Conservation (phyloP, 1,140 invertebrate species). For the Zaprionus inermis region DNA sequence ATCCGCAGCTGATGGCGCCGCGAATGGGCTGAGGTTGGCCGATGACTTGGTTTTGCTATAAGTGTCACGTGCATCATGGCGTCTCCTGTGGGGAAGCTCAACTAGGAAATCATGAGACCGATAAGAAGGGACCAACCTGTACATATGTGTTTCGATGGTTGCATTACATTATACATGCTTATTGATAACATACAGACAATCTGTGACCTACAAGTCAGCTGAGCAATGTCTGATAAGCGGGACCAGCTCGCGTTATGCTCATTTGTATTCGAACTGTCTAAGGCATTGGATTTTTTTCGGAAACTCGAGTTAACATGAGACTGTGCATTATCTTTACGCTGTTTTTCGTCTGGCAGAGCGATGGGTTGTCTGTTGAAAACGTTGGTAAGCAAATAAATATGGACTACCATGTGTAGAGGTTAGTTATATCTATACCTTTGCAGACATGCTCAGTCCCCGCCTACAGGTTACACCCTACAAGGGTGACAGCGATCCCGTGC, state of each 20-base stretch:
- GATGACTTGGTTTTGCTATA: not conserved
- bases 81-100: not conserved
- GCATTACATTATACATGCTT: too few relatives aligned
- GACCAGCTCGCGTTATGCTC: not conserved
- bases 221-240: conserved; percentile 9
- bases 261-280: conserved; percentile 1
- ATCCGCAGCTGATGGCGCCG: conserved; percentile 5
- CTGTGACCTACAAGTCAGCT: conserved; percentile 5
- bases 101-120: not conserved
- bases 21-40: conserved; percentile 7
- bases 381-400: not conserved
- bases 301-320: conserved; percentile 2
- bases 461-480: conserved; percentile 1
- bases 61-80: not conserved
- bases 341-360: conserved; percentile 13
- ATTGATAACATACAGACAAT: too few relatives aligned
- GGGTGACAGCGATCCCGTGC: not conserved
- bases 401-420: not conserved
- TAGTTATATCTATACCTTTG: not conserved
- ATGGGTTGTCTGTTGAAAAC: not conserved
- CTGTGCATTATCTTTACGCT: conserved; percentile 5
- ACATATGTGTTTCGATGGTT: too few relatives aligned
- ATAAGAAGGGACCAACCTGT: too few relatives aligned
- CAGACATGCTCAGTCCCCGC: conserved; percentile 8
- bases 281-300: not conserved